Evolutionary conservation across 2,888 invertebrate genomes (phyloP), one percentile per base, ranked within the genome.

Genomic region (Cerceris ruficornis): DNA sequence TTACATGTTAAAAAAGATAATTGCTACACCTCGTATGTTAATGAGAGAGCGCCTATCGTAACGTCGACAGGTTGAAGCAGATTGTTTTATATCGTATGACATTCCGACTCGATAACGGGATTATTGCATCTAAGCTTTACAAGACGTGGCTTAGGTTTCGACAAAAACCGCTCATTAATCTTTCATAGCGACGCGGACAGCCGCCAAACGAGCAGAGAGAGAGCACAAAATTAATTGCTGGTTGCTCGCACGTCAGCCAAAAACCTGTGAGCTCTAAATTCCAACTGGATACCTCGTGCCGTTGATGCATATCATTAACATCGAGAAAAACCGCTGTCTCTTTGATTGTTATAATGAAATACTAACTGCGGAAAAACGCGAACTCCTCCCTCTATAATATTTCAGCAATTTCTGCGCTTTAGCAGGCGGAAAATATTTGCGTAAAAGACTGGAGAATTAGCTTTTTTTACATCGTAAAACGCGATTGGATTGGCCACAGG

Each of bases 151-250:
- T 61, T 42, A 43, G 64, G 59, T 58, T 52, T 52, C 14, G 58
- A 49, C 54, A 9, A 14, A 52, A 50, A 14, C 55, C 52, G 67
- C 60, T 69, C 75, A 52, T 78, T 78, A 75, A 75, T 75, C 75
- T 75, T 65, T 64, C 64, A 58, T 50, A n/a, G 66, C 39, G 67
- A 43, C 65, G n/a, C 46, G 61, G 50, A 15, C 52, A 42, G 62
- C 57, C 52, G 62, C 17, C 54, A 54, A 75, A 60, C 52, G 28
- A 50, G 9, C 60, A 13, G 52, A 74, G 46, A 57, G 60, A 17
- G 43, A 15, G 52, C 57, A 43, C 66, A 50, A 75, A 76, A 80
- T 77, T 75, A 81, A 81, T 77, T 43, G 64, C 71, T 49, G 52
- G 60, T 46, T 50, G 66, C 14, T 58, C 28, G 43, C 42, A 9